Percentiles rank a stretch among this genome's conserved stretches.
Evolutionary conservation across 2,888 invertebrate species (phyloP).

Genomic region (Athripsodes cinereus): DNA sequence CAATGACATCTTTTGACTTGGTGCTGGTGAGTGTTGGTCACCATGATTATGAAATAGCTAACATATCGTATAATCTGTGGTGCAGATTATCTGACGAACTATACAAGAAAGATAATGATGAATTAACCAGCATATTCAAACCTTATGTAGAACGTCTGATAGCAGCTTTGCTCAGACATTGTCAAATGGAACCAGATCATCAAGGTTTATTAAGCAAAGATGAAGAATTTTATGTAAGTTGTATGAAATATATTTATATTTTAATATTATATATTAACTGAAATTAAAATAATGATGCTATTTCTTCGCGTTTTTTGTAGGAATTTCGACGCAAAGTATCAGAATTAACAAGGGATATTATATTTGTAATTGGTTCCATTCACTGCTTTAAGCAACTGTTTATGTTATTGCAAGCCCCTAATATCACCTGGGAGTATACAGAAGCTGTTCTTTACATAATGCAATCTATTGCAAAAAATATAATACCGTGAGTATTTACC

Average conservation of each 20-base stretch:
- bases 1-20: conserved; percentile 79
- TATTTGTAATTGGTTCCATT: conserved; percentile 91
- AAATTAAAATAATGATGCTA: background rate
- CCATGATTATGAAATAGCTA: conserved; percentile 93
- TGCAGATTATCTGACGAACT: conserved; percentile 91
- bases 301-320: conserved; percentile 36
- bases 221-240: conserved; percentile 69
- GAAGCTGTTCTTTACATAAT: conserved; percentile 94
- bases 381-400: conserved; percentile 91
- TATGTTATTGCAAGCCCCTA: conserved; percentile 62
- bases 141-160: conserved; percentile 90
- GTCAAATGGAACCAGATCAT: conserved; percentile 93
- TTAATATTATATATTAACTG: background rate
- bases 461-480: conserved; percentile 92
- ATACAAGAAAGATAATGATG: conserved; percentile 79
- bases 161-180: conserved; percentile 82
- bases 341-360: conserved; percentile 93
- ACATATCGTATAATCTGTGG: conserved; percentile 96
- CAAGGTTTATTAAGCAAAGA: conserved; percentile 78
- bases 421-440: conserved; percentile 83
- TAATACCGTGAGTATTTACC: conserved; percentile 71
- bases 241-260: background rate
- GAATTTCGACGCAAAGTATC: conserved; percentile 80
- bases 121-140: conserved; percentile 74
- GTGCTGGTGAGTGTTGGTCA: conserved; percentile 90